phyloP scores from a whole-genome alignment of 2,797 vertebrate species.

The Galaxias olidus region DNA sequence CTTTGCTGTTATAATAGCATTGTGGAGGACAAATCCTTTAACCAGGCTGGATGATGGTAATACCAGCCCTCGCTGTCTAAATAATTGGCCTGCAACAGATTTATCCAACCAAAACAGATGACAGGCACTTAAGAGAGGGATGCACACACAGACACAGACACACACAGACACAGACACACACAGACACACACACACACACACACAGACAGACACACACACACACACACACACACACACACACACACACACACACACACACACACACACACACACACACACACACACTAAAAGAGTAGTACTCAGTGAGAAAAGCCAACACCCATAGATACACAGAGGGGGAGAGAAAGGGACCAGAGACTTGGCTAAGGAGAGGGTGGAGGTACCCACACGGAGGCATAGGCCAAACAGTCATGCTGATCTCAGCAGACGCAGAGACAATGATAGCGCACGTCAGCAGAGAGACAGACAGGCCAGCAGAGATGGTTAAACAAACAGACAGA shows the following conservation, averaged over 20 bases:
- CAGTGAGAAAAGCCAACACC: too few relatives aligned
- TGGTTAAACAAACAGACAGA: too few relatives aligned
- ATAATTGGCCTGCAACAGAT: conserved; percentile 1
- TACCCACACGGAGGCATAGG: too few relatives aligned
- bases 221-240: background rate
- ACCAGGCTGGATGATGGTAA: conserved; percentile 23
- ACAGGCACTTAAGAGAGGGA: too few relatives aligned
- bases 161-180: background rate
- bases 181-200: conserved; percentile 4
- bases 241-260: conserved; percentile 11
- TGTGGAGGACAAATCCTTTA: conserved; percentile 10
- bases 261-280: conserved; percentile 11
- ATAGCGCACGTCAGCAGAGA: too few relatives aligned
- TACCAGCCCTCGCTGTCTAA: conserved; percentile 10
- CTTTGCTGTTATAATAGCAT: conserved; percentile 5
- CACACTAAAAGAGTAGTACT: too few relatives aligned
- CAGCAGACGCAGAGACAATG: too few relatives aligned
- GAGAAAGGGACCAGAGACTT: too few relatives aligned
- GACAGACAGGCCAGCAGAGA: too few relatives aligned
- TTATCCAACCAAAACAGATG: background rate
- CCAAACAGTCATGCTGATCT: too few relatives aligned
- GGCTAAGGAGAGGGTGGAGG: too few relatives aligned
- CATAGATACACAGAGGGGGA: too few relatives aligned
- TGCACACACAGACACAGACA: conserved; percentile 7
- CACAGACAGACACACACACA: conserved; percentile 16